A percentile compares a stretch with the other conserved stretches of the same genome.
phyloP scores from a whole-genome alignment of 2,888 invertebrate species.

The Drosophila hamatofila region DNA sequence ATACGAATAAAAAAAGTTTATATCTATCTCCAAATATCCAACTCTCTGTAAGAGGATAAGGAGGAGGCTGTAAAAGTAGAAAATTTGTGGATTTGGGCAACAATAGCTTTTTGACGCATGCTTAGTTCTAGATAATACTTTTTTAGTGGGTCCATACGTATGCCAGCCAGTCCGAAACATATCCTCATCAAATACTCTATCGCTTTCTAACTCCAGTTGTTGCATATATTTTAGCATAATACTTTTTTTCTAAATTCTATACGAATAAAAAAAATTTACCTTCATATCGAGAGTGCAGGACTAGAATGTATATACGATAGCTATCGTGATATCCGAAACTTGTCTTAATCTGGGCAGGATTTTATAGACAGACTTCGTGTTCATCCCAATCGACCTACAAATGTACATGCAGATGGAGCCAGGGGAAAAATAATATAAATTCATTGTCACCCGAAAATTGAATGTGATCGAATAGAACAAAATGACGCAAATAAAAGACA shows the following conservation, averaged over 20 bases:
- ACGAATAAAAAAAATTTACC: neutral
- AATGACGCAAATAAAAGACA: slow-evolving; percentile 4
- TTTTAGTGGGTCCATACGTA: too few species aligned
- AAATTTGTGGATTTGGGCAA: too few species aligned
- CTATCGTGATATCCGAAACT: neutral
- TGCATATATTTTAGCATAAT: too few species aligned
- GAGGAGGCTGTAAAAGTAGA: too few species aligned
- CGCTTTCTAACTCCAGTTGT: too few species aligned
- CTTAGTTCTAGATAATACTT: too few species aligned
- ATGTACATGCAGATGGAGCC: neutral
- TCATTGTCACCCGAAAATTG: slow-evolving; percentile 15
- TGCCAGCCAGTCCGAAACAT: neutral
- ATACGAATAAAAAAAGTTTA: neutral
- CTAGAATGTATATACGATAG: neutral
- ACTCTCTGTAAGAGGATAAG: too few species aligned
- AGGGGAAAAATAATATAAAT: neutral
- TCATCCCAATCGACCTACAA: neutral
- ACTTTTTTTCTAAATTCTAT: too few species aligned
- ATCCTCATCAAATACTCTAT: neutral
- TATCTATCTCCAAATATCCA: too few species aligned
- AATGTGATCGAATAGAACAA: slow-evolving; percentile 27
- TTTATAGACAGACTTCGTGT: neutral
- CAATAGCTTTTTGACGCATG: too few species aligned
- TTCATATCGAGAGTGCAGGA: neutral
- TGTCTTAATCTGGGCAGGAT: neutral